Base-by-base conservation (phyloP, 1,140 invertebrate genomes). In the Pygmarrhopalites habei region DNA sequence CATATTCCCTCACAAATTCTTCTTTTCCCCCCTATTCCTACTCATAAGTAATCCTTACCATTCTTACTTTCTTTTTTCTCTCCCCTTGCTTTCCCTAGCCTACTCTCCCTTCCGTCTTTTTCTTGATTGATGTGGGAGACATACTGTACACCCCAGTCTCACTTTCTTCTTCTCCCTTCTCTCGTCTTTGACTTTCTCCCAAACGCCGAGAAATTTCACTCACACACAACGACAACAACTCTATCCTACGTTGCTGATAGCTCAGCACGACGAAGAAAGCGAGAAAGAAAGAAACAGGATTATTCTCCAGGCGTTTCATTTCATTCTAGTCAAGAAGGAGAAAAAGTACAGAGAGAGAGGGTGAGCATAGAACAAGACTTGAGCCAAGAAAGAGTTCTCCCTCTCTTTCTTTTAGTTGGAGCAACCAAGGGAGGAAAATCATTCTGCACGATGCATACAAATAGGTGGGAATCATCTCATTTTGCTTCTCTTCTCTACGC, bases 401-500 rank as follows among this genome's bases (percentile, higher is more conserved):
- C n/a, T n/a, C n/a, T n/a, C n/a, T n/a, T n/a, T n/a, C n/a, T n/a
- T n/a, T n/a, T n/a, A n/a, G n/a, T n/a, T n/a, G n/a, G n/a, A n/a
- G n/a, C n/a, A n/a, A n/a, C n/a, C n/a, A 43, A 62, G 29, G 30
- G 44, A 41, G 60, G 49, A 60, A 60, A 64, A 64, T 44, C 62
- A 53, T 15, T 32, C 23, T 39, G 35, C 55, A 53, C 28, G 49
- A 59, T 65, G 64, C 64, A 65, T 65, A 65, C 64, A 61, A 65
- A 65, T 65, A 57, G 52, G n/a, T n/a, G n/a, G n/a, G 58, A 65
- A 57, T 47, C 51, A 65, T 61, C 64, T 57, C 51, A 65, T 65
- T 60, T 60, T 39, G 15, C 57, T 46, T 26, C 15, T 59, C 21
- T 28, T 64, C 47, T 43, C 56, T 53, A 39, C 57, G 30, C 28